Base-by-base conservation (phyloP, 2,113 vertebrate species). In the Calyptomena viridis region DNA sequence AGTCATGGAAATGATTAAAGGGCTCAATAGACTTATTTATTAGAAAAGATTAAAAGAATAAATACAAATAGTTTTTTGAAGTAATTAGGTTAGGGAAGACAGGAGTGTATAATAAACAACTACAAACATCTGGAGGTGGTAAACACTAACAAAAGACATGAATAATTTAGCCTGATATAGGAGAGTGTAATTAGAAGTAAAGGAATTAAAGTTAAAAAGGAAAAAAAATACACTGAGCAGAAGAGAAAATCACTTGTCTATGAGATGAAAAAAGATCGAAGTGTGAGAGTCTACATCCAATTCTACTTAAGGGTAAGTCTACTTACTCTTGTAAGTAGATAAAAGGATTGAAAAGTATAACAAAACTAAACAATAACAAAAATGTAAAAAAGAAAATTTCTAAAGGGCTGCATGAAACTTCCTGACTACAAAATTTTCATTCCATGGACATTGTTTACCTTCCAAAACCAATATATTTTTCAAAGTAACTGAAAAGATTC, bases 41-140 rank as follows among this genome's bases (percentile, higher is more conserved):
- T 75, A 91, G 24, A 73, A 80, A 96, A 95, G 63, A 95, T 95
- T 96, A 95, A 95, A 97, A 93, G 50, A 62, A 89, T 92, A 91
- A 92, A 96, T 93, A 85, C 39, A 83, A 89, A 91, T 74, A 88
- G 76, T 96, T 96, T 85, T 88, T 52, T 87, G 75, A 85, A 92
- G 40, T 73, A 94, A 95, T 90, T 96, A 89, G 39, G 66, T 78
- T 80, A 92, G 44, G 23, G 75, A 85, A 84, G 58, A 93, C 55
- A 93, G 18, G 15, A 79, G 30, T 46, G 33, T 30, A 55, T 83
- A 69, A 92, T 73, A 88, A 93, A 77, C 8, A 91, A 62, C 75
- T 77, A 55, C 40, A 73, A 89, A 92, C 40, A 50, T 90, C 85
- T 97, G 75, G 93, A 92, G 23, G 50, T 8, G 81, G 37, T 73